A percentile compares a stretch with the other conserved stretches of the same genome.
phyloP scores from a whole-genome alignment of 2,888 invertebrate species.

The Allacma fusca region DNA sequence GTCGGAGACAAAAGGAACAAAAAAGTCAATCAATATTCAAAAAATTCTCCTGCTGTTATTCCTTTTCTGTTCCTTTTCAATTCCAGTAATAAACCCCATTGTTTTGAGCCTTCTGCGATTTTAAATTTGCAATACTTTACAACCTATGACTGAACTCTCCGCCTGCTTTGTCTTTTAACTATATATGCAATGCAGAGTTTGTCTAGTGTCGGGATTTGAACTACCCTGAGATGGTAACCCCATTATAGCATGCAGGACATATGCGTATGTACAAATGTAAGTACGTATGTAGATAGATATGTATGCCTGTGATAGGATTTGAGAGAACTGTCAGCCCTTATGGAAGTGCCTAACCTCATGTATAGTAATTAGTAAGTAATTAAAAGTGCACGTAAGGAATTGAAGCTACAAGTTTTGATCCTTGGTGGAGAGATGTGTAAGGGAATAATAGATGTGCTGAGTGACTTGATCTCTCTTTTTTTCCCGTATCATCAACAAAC shows the following conservation, averaged over 20 bases:
- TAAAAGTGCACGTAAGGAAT: slow-evolving; percentile 15
- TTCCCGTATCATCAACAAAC: too few species aligned
- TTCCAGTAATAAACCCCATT: slow-evolving; percentile 9
- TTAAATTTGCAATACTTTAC: neutral
- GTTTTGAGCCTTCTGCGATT: slow-evolving; percentile 10
- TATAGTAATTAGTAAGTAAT: slow-evolving; percentile 27
- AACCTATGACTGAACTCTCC: too few species aligned
- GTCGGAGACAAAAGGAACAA: neutral
- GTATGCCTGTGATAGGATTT: neutral
- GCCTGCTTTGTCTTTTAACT: too few species aligned
- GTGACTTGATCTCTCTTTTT: slow-evolving; percentile 10
- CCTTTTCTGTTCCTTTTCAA: slow-evolving; percentile 14
- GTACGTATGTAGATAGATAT: too few species aligned
- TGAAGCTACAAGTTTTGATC: neutral
- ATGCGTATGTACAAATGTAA: too few species aligned
- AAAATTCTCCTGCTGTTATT: slow-evolving; percentile 32
- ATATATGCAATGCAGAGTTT: too few species aligned
- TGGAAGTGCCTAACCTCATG: slow-evolving; percentile 1
- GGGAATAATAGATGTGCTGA: neutral
- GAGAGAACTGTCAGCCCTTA: too few species aligned
- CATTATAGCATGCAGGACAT: too few species aligned
- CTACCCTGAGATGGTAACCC: too few species aligned
- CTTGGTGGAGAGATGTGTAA: neutral
- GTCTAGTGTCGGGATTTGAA: too few species aligned
- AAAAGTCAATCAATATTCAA: slow-evolving; percentile 22